Base-by-base conservation (phyloP, 2,113 vertebrate genomes). In the Paramisgurnus dabryanus region DNA sequence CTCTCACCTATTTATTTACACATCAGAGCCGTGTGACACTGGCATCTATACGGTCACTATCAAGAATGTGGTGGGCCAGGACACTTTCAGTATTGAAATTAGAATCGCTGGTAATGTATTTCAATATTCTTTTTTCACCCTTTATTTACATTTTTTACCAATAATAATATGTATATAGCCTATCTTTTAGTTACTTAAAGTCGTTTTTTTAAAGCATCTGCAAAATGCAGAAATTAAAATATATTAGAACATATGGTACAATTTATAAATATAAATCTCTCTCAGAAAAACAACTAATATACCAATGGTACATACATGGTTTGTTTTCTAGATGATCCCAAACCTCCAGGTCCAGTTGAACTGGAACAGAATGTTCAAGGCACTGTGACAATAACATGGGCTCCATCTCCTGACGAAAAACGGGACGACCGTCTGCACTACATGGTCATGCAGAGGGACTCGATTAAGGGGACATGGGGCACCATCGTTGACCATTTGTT, bases 371-470 rank as follows among this genome's bases (percentile, higher is more conserved):
- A 95, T 0, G 93, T 94, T 57, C 91, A 89, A 0, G 92, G 90
- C 1, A 93, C 95, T 0, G 95, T 98, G 85, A 97, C 95, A 1
- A 86, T 95, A 0, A 88, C 85, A 82, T 98, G 97, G 96, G 88
- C 89, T 27, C 90, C 95, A 0, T 97, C 96, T 10, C 89, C 93
- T 0, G 95, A 97, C 0, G 97, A 97, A 78, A 92, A 90, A 63
- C 88, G 87, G 76, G 95, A 91, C 0, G 76, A 80, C 18, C 90
- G 89, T 1, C 87, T 98, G 1, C 90, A 95, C 84, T 98, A 98
- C 73, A 85, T 90, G 0, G 88, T 98, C 34, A 87, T 94, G 86
- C 94, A 90, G 43, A 83, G 93, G 0, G 95, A 96, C 84, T 93
- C 94, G 0, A 86, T 83, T 45, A 92, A 92, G 15, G 87, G 74